Conservation (phyloP, 1,140 invertebrate genomes). For the Parapsyche elsis region DNA sequence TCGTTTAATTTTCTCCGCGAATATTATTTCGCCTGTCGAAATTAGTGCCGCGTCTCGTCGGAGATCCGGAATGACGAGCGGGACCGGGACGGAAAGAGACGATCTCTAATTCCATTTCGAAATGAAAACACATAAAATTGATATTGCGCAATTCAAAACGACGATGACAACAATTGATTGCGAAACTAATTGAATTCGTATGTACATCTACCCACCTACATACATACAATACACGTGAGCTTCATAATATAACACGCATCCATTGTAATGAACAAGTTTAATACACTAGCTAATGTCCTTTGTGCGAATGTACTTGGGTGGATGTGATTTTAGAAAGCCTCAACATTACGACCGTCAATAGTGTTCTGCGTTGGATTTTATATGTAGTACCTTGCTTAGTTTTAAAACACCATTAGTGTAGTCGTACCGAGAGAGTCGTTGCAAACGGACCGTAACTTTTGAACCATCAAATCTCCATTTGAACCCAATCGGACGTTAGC, state of each 20-base stretch:
- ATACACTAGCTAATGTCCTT: not conserved
- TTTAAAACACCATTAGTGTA: conserved; percentile 7
- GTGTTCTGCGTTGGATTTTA: conserved; percentile 21
- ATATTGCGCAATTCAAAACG: conserved; percentile 25
- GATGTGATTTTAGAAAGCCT: conserved; percentile 1
- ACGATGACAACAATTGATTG: conserved; percentile 27
- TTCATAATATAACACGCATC: not conserved
- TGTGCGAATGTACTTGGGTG: not conserved
- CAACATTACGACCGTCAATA: conserved; percentile 15
- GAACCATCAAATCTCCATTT: not conserved
- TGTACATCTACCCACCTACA: no score
- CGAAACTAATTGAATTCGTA: conserved; percentile 13
- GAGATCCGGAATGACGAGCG: not conserved
- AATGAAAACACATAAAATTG: conserved; percentile 34
- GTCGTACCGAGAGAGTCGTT: not conserved
- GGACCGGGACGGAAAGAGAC: not conserved
- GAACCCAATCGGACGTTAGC: not conserved
- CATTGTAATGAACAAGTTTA: not conserved
- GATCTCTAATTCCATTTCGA: not conserved
- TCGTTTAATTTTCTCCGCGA: conserved; percentile 35
- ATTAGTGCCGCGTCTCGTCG: not conserved
- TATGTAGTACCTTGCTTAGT: conserved; percentile 2
- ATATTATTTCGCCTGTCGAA: conserved; percentile 28
- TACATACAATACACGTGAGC: no score
- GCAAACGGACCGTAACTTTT: not conserved